These are phyloP conservation scores for Lottia gigantea DNA, from an alignment of 2,888 invertebrate species.

Conservation along the genomic window DNA sequence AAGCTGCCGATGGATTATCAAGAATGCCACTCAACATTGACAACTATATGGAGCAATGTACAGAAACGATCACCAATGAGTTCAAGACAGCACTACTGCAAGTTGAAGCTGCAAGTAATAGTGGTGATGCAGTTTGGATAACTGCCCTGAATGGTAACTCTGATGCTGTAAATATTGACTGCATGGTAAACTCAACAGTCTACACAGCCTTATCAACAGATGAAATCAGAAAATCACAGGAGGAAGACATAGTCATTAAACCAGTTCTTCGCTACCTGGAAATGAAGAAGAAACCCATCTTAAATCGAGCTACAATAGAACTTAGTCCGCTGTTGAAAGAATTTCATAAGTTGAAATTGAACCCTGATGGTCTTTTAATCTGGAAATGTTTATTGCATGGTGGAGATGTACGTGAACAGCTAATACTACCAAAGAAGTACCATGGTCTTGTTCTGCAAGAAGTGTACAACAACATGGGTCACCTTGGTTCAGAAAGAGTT, in stretches of 20 bases:
- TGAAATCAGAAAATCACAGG: not conserved
- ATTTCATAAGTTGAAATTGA: not conserved
- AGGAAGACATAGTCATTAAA: not conserved
- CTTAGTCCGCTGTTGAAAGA: not conserved
- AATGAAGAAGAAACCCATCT: not conserved
- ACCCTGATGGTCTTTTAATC: not conserved
- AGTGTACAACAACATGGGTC: constrained; percentile 26
- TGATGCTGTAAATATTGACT: not conserved
- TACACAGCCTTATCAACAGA: not conserved
- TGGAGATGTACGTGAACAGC: constrained; percentile 1
- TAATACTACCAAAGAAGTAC: constrained; percentile 12
- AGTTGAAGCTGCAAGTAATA: not conserved
- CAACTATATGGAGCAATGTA: constrained; percentile 17
- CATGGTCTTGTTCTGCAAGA: not conserved
- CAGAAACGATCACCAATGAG: constrained; percentile 9
- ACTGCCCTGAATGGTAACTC: not conserved
- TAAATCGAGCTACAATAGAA: not conserved
- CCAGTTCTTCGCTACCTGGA: not conserved
- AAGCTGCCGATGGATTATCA: constrained; percentile 22
- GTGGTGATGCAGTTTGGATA: not conserved
- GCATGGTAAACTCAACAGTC: not conserved
- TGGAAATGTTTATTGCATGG: not conserved
- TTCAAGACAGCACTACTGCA: not conserved
- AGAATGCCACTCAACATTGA: constrained; percentile 22
- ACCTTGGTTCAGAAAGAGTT: constrained; percentile 20